Base-by-base conservation (phyloP, 2,113 vertebrate genomes). In the Turdus rufiventris region DNA sequence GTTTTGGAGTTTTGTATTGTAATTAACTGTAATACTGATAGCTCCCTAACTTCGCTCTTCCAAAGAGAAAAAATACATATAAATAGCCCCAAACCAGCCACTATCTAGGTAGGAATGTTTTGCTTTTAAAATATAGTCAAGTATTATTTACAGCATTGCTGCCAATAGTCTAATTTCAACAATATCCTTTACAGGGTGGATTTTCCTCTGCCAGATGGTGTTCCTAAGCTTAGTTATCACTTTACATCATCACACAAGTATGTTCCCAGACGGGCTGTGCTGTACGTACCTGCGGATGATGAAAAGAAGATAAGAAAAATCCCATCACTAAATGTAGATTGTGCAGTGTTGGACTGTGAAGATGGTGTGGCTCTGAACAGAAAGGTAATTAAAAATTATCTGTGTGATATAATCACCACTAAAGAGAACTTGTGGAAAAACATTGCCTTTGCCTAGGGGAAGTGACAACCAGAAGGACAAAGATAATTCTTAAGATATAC, bases 291-390 rank as follows among this genome's bases (percentile, higher is more conserved):
- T 43, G 99, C 98, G 2, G 98, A 99, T 85, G 99, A 99, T 74
- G 98, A 99, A 95, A 98, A 98, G 90, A 99, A 99, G 97, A 98
- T 99, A 96, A 91, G 95, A 93, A 99, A 99, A 97, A 98, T 99
- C 54, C 95, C 98, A 6, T 98, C 98, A 8, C 97, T 99, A 78
- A 97, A 98, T 15, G 98, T 99, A 20, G 99, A 99, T 92, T 99
- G 99, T 68, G 99, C 98, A 0, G 99, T 99, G 77, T 95, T 99
- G 50, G 99, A 99, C 97, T 99, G 99, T 71, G 99, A 99, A 97
- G 99, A 99, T 60, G 99, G 99, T 0, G 99, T 99, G 81, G 99
- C 99, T 93, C 96, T 98, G 81, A 99, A 98, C 96, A 99, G 98
- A 96, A 99, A 99, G 99, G 99, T 99, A 98, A 96, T n/a, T 57